phyloP scores from a whole-genome alignment of 2,113 vertebrate species.

The Bos indicus region DNA sequence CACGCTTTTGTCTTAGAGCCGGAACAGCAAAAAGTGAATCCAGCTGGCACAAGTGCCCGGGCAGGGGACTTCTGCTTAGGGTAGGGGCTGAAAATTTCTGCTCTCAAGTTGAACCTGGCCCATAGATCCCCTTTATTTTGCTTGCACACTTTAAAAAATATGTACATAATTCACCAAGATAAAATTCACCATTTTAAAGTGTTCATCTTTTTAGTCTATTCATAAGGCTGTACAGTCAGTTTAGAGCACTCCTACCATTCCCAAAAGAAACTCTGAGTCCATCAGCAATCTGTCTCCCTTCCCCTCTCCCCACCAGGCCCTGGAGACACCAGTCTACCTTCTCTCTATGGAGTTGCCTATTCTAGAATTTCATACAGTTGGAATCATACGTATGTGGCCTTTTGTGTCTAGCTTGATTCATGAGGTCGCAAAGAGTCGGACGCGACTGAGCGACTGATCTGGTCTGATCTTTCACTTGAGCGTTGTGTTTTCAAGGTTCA shows the following conservation, averaged over 20 bases:
- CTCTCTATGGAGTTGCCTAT: neutral
- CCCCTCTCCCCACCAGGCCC: neutral
- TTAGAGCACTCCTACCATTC: neutral
- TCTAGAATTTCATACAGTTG: neutral
- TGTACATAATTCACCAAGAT: neutral
- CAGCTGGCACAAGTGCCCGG: neutral
- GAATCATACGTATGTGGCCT: neutral
- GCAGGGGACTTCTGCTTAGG: neutral
- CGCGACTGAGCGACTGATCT: too few species aligned
- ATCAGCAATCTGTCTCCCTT: neutral
- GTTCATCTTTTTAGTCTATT: neutral
- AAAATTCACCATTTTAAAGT: neutral
- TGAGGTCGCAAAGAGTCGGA: too few species aligned
- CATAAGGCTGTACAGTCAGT: neutral
- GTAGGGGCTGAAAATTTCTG: neutral
- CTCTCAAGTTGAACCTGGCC: neutral
- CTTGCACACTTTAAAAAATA: neutral
- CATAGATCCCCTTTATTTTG: neutral
- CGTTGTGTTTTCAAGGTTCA: neutral
- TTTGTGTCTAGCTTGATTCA: neutral
- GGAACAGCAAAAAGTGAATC: neutral
- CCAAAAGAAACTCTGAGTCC: neutral
- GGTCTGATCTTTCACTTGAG: neutral
- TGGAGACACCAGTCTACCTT: neutral
- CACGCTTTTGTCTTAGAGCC: neutral